Evolutionary conservation across 2,888 invertebrate genomes (phyloP), one percentile per base, ranked within the genome.

Genomic region (Poecilobothrus nobilitatus): DNA sequence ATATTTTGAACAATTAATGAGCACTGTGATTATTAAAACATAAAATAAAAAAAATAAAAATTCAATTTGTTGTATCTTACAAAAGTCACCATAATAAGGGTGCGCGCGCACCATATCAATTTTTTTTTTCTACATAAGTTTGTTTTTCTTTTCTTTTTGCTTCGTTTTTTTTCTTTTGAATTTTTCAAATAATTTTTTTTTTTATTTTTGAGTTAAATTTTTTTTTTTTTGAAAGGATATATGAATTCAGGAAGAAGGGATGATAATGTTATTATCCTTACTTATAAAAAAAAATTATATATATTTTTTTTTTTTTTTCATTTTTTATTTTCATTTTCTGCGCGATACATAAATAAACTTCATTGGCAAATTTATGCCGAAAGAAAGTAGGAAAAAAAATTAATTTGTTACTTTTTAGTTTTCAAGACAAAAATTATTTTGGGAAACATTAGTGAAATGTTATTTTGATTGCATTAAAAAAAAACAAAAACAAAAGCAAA

Each of bases 351-450:
- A 53, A 53, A 53, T 53, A 53, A 18, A 53, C 53, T 53, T 53
- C 53, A 53, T 53, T 53, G 53, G 53, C 53, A 53, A 53, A 53
- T 53, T 53, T 53, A 53, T 53, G 53, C 53, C 53, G 18, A 53
- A 53, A 53, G n/a, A 53, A 41, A 41, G 15, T 27, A 27, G 27
- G 27, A 27, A 37, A 37, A 37, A 53, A 18, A 53, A 18, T 53
- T 53, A 53, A 53, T 53, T 53, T 53, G 53, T 53, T 53, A 53
- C 53, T 53, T 53, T 53, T 53, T 53, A 53, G 53, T 53, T 53
- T 53, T 18, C 18, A 37, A 37, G 8, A 12, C 7, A 8, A 8
- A 1, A 37, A 37, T 2, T 10, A 2, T 8, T 8, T 10, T 37
- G 37, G 53, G 53, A 12, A 53, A 41, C 9, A 15, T 53, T 37